phyloP scores from a whole-genome alignment of 2,888 invertebrate species.

The Andrena camellia region DNA sequence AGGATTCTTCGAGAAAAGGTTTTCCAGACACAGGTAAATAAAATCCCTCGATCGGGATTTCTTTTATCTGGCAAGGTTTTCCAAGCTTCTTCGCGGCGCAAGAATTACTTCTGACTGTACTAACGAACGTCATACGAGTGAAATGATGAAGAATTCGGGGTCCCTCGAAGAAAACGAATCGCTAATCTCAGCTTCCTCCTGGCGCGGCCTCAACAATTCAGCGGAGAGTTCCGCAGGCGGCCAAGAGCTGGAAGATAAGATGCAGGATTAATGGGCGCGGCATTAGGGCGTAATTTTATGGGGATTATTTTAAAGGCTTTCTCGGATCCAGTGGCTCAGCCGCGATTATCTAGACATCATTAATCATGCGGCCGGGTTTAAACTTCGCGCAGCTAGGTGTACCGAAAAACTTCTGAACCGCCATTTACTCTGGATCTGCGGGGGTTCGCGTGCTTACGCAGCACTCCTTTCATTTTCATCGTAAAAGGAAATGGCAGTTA shows the following conservation, averaged over 20 bases:
- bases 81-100: no score
- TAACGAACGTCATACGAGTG: background rate
- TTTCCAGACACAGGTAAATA: no score
- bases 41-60: no score
- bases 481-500: background rate
- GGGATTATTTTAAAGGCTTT: slow-evolving; percentile 80
- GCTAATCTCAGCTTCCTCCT: slow-evolving; percentile 56
- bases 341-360: slow-evolving; percentile 78
- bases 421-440: slow-evolving; percentile 62
- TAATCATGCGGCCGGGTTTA: slow-evolving; percentile 76
- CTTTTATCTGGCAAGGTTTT: no score
- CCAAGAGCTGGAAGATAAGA: slow-evolving; percentile 66
- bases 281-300: slow-evolving; percentile 78
- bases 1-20: background rate
- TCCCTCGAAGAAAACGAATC: slow-evolving; percentile 28
- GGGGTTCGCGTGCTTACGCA: slow-evolving; percentile 29
- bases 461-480: slow-evolving; percentile 12
- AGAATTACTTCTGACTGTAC: background rate
- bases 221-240: slow-evolving; percentile 48
- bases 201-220: slow-evolving; percentile 38
- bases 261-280: slow-evolving; percentile 74
- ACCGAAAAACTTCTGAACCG: slow-evolving; percentile 68
- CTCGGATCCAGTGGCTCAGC: slow-evolving; percentile 75
- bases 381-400: slow-evolving; percentile 60
- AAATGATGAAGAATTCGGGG: background rate